Conservation (phyloP, 2,113 vertebrate species). For the Chitala chitala region DNA sequence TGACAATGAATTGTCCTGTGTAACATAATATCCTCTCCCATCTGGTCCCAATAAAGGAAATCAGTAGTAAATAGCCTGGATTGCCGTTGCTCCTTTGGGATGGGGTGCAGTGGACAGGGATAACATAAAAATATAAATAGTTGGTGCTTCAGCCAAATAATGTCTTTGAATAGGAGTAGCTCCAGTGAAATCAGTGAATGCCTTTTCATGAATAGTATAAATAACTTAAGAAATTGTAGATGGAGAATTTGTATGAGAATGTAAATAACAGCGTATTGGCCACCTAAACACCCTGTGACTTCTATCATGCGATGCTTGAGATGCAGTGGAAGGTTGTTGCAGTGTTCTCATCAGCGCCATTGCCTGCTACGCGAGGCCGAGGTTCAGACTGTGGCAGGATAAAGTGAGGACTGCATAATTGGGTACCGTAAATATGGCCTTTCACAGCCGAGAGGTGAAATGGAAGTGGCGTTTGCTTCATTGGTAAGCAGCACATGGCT, state of each 20-base stretch:
- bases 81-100: neutral
- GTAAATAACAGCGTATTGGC: too few species aligned
- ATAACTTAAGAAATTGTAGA: too few species aligned
- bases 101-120: neutral
- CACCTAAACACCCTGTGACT: too few species aligned
- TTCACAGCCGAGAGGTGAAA: conserved; percentile 23
- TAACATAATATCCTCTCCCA: conserved; percentile 27
- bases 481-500: conserved; percentile 35
- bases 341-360: too few species aligned
- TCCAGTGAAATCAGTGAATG: too few species aligned
- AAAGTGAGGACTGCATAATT: conserved; percentile 13
- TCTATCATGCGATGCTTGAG: too few species aligned
- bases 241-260: too few species aligned
- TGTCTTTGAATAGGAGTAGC: too few species aligned
- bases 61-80: neutral
- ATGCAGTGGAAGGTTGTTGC: too few species aligned
- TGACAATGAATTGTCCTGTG: conserved; percentile 31
- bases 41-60: conserved; percentile 31
- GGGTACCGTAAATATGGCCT: conserved; percentile 19
- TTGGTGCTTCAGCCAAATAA: neutral
- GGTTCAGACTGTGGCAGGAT: neutral
- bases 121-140: neutral
- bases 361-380: neutral
- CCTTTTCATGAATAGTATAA: too few species aligned
- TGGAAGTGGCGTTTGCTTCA: conserved; percentile 26